Base-by-base conservation (phyloP, 2,797 vertebrate species). In the Falco cherrug region DNA sequence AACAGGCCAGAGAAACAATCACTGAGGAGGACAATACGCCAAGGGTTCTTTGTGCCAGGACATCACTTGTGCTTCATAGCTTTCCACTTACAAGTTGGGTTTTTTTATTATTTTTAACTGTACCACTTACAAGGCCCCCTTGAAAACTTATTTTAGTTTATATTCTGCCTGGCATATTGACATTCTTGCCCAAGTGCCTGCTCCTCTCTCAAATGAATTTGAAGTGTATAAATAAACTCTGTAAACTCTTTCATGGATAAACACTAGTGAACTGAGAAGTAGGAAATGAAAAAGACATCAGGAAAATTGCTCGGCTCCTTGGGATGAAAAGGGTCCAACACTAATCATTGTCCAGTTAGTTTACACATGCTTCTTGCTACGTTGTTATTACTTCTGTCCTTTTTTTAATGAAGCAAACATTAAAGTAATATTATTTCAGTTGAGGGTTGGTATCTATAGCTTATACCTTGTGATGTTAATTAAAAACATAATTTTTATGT, bases 401-500 rank as follows among this genome's bases (percentile, higher is more conserved):
- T 92, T 96, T 97, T 99, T 98, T 98, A 98, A 98, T 98, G 98
- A 99, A 98, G 95, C 97, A 98, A 98, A 99, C 98, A 99, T 99
- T 98, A 99, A 99, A 99, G 98, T 98, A 98, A 97, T 97, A 84
- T 96, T 98, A 97, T 98, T 98, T 98, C 97, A 97, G 89, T 97
- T 97, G 95, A 97, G 98, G 97, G 93, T 96, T 98, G 94, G 96
- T 98, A 98, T 98, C 97, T 98, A 97, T 98, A 98, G 95, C 97
- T 98, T 98, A 98, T 98, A 99, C 98, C 98, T 98, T 98, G 98
- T 99, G 98, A 99, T 99, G 99, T 99, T 99, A 99, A 99, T 99
- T 99, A 99, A 99, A 99, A 99, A 98, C 98, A 98, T 98, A 98
- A 98, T 98, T 98, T 99, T 99, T 99, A 99, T 99, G 98, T 99